Base-by-base conservation (phyloP, 1,140 invertebrate genomes). In the Uloborus diversus region DNA sequence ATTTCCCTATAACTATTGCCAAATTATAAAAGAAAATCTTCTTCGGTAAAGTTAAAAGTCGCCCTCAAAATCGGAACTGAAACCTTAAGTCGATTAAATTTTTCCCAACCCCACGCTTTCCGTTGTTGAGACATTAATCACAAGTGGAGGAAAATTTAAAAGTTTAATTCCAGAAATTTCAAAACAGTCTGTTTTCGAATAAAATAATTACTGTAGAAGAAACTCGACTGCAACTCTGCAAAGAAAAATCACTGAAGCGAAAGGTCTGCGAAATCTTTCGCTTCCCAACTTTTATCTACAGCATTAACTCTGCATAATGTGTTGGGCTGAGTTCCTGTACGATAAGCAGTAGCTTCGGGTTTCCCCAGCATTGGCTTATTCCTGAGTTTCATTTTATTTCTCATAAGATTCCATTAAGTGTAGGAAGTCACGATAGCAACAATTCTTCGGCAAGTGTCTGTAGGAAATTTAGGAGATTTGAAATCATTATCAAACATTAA, bases 141-240 rank as follows among this genome's bases (percentile, higher is more conserved):
- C 73, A 32, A n/a, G 33, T 9, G 73, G 28, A 66, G 35, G 73
- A 37, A 37, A 64, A 75, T 64, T 78, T 32, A 49, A 37, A 65
- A 78, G 73, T 78, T 78, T 78, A 78, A 78, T 78, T 78, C 47
- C 73, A 23, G 42, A 70, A 78, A 78, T 78, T 56, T 78, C 73
- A 78, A 78, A 78, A 78, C 73, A 78, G 73, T 78, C 73, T 78
- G 73, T 78, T 78, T 56, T 49, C 28, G 73, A 65, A 78, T 78
- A 78, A 78, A 78, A 78, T 78, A 78, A 78, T 78, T 78, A 78
- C 61, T 65, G 61, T 30, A 65, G 57, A 78, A 78, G 73, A 78
- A 53, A 75, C 73, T 47, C 47, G 11, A 42, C 42, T 42, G 13
- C 33, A 53, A 30, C 20, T 25, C 33, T 30, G 28, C 51, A 17